Evolutionary conservation across 2,888 invertebrate species (phyloP).

Genomic region (Eupithecia subumbrata): DNA sequence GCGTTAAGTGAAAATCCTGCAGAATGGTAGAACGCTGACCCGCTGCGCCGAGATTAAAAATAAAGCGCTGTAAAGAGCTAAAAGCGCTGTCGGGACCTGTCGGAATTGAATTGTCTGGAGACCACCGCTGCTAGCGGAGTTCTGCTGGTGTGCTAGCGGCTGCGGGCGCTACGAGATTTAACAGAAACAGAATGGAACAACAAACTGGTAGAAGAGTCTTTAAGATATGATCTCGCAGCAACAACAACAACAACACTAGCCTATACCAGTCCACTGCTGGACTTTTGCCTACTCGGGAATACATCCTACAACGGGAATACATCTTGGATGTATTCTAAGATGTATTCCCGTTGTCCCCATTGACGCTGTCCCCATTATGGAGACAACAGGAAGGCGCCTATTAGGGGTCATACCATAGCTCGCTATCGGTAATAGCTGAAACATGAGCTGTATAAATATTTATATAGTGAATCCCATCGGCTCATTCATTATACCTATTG

Average conservation of each 20-base stretch:
- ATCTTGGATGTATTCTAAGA: too few relatives aligned
- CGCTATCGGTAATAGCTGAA: background rate
- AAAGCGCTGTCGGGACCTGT: constrained; percentile 24
- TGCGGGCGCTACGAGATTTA: background rate
- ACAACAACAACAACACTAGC: background rate
- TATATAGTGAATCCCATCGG: background rate
- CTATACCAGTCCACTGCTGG: background rate
- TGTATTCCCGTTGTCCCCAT: too few relatives aligned
- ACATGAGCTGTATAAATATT: background rate
- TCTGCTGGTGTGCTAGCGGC: background rate
- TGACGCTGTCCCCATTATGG: too few relatives aligned
- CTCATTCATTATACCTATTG: background rate
- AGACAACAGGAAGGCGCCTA: too few relatives aligned
- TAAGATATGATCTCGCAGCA: background rate
- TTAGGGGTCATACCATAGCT: too few relatives aligned
- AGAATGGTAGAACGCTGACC: constrained; percentile 20
- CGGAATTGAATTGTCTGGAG: constrained; percentile 33
- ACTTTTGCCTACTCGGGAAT: too few relatives aligned
- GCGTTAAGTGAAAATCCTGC: constrained; percentile 21
- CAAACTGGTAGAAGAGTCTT: background rate
- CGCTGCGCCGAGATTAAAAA: constrained; percentile 34
- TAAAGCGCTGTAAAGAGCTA: constrained; percentile 28
- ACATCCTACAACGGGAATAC: too few relatives aligned
- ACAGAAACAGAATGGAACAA: background rate
- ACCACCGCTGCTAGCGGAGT: background rate